Conservation (phyloP, 2,888 invertebrate species). For the Amphimallon solstitiale region DNA sequence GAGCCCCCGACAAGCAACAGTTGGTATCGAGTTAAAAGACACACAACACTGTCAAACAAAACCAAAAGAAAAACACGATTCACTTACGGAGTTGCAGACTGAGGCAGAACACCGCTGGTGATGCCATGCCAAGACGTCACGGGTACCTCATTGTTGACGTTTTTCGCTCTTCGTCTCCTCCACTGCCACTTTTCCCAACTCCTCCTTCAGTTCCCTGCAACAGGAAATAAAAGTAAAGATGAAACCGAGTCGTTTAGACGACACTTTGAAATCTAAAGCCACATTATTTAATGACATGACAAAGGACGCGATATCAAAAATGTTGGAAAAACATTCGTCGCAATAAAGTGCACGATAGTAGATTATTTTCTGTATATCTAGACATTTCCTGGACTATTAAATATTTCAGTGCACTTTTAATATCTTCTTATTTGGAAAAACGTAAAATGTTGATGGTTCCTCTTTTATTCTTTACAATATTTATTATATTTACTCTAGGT, state of each 20-base stretch:
- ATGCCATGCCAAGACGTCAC: conserved; percentile 52
- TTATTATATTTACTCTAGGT: too few relatives aligned
- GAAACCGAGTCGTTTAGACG: conserved; percentile 25
- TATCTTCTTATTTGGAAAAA: too few relatives aligned
- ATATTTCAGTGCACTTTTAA: too few relatives aligned
- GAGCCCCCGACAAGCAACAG: conserved; percentile 34
- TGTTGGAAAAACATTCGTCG: neutral
- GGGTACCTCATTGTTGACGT: conserved; percentile 40
- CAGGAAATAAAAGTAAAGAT: conserved; percentile 16
- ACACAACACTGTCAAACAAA: conserved; percentile 39
- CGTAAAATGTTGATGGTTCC: too few relatives aligned
- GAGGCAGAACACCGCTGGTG: conserved; percentile 55
- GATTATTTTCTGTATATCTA: neutral
- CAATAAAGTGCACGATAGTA: neutral
- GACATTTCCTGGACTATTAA: too few relatives aligned
- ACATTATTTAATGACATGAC: conserved; percentile 22
- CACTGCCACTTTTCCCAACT: neutral
- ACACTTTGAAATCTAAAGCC: conserved; percentile 31
- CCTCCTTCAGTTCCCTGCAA: conserved; percentile 9
- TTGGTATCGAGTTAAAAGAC: conserved; percentile 42
- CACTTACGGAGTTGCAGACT: conserved; percentile 55
- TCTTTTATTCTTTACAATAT: too few relatives aligned
- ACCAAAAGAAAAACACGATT: conserved; percentile 39
- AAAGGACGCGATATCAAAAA: neutral
- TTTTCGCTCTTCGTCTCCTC: conserved; percentile 5